Evolutionary conservation across 1,140 invertebrate genomes (phyloP), one percentile per base, ranked within the genome.

Genomic region (Nylanderia fulva): DNA sequence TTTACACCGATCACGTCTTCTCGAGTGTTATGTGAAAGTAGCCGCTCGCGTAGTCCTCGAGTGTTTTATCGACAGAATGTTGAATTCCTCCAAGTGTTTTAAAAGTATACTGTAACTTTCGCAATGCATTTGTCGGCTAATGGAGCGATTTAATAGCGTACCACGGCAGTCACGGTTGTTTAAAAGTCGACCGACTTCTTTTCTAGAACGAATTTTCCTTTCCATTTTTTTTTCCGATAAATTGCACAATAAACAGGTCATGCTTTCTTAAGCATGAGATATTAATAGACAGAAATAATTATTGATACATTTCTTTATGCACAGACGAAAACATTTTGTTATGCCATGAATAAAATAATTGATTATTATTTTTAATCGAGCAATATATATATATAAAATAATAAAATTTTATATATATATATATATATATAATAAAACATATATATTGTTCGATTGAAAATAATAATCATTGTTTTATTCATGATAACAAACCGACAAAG

Each of bases 1-100:
- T 82, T 82, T 58, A 52, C 74, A 56, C 18, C 9, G 56, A 63
- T 76, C 74, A 63, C 24, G 56, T 76, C n/a, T n/a, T 72, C 76
- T 21, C 61, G 21, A 21, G n/a, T 39, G 33, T 66, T 77, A 66
- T 52, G 29, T 77, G 8, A 29, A n/a, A 52, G 39, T 77, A 77
- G 18, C 60, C 33, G 48, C 13, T n/a, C 21, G 13, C 21, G 9
- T 58, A 15, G 18, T 45, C 24, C 24, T 82, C 13, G 76, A 68
- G 21, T 33, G 33, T 79, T 33, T 54, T 54, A 54, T 66, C 29
- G 39, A 45, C 18, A 66, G 39, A 18, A 79, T 56, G 33, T 64
- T 48, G 63, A 54, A 68, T 27, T 79, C 15, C 11, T 36, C 21
- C 8, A 56, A 27, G 45, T 24, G 39, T 39, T 68, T 18, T 18